Evolutionary conservation across 2,888 invertebrate species (phyloP).

Genomic region (Lasioglossum oenotherae): DNA sequence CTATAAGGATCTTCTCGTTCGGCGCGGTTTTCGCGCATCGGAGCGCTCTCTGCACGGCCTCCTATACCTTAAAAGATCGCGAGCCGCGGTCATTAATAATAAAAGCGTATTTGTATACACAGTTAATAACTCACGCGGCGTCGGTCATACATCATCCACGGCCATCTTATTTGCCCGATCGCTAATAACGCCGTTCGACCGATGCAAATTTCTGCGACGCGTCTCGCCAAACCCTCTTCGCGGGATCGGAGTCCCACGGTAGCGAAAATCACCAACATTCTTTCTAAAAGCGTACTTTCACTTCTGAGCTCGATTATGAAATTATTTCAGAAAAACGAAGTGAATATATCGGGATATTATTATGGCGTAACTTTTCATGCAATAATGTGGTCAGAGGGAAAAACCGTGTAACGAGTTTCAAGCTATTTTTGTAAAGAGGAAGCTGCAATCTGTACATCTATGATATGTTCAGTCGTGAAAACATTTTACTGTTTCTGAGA

Average conservation of each 20-base stretch:
- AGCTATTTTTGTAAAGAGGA: no score
- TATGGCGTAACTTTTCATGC: no score
- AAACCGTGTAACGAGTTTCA: no score
- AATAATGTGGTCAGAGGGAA: no score
- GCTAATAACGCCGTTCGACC: slow-evolving; percentile 25
- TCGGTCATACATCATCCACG: slow-evolving; percentile 49
- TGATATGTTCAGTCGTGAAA: no score
- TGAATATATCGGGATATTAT: not conserved
- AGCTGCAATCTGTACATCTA: no score
- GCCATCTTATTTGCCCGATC: slow-evolving; percentile 49
- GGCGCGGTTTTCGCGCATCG: slow-evolving; percentile 4
- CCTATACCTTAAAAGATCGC: slow-evolving; percentile 42
- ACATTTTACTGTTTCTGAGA: no score
- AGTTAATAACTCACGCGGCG: slow-evolving; percentile 56
- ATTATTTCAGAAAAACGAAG: not conserved
- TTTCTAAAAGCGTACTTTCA: not conserved
- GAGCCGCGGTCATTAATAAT: slow-evolving; percentile 55
- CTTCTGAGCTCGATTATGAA: not conserved
- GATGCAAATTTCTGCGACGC: slow-evolving; percentile 24
- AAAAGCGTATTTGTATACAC: slow-evolving; percentile 52
- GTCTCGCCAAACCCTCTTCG: not conserved
- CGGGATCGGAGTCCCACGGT: not conserved
- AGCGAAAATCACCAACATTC: not conserved
- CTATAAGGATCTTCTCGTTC: slow-evolving; percentile 4
- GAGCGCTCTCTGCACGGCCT: not conserved